Evolutionary conservation across 2,113 vertebrate genomes (phyloP).

Genomic region (Platysteira castanea): DNA sequence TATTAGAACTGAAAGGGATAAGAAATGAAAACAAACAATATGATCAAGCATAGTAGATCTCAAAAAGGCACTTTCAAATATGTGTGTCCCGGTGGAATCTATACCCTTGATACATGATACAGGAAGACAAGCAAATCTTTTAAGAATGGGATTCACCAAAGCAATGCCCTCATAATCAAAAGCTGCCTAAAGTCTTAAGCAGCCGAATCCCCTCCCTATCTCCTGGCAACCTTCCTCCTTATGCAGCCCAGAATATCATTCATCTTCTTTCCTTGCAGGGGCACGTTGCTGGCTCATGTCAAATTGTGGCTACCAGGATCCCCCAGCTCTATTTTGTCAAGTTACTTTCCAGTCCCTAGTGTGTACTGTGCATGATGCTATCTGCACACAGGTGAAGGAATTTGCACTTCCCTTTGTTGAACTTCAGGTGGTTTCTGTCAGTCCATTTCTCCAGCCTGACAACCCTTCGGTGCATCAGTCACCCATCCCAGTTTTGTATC

Average conservation of each 20-base stretch:
- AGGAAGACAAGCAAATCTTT: not conserved
- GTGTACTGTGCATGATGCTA: not conserved
- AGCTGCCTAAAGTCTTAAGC: not conserved
- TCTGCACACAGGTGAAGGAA: not conserved
- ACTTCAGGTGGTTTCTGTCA: not conserved
- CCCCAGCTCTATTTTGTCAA: not conserved
- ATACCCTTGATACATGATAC: not conserved
- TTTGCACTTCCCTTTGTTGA: not conserved
- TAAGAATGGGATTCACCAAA: not conserved
- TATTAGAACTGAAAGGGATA: not conserved
- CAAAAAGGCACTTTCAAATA: not conserved
- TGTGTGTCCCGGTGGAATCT: not conserved
- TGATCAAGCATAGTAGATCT: not conserved
- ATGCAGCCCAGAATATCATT: not conserved
- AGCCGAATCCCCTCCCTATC: not conserved
- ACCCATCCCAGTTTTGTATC: not conserved
- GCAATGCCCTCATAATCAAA: not conserved
- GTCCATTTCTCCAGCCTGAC: not conserved
- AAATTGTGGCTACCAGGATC: not conserved
- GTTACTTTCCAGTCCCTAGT: not conserved
- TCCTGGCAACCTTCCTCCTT: not conserved
- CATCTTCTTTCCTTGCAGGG: accelerated
- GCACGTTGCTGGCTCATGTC: not conserved
- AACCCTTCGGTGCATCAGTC: not conserved
- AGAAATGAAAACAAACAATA: not conserved